phyloP scores from a whole-genome alignment of 2,797 vertebrate species.

The Melanotaenia pygmaea region DNA sequence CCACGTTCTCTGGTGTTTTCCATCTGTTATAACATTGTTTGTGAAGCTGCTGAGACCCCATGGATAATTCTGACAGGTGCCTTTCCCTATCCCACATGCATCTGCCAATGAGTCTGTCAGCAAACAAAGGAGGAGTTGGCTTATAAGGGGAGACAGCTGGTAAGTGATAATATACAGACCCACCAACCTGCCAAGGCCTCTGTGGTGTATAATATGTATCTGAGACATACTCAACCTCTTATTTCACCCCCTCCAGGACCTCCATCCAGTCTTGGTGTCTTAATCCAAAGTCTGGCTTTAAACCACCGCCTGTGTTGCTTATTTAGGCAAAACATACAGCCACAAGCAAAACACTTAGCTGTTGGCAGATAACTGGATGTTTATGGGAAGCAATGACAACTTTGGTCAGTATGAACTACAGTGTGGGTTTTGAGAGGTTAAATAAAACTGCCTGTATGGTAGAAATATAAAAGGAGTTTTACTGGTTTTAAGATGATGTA shows the following conservation, averaged over 20 bases:
- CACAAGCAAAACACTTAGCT: slow-evolving; percentile 26
- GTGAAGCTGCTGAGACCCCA: slow-evolving; percentile 50
- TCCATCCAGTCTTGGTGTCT: slow-evolving; percentile 40
- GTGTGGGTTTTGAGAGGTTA: too few species aligned
- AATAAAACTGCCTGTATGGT: too few species aligned
- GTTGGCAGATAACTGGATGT: slow-evolving; percentile 17
- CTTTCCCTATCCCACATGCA: slow-evolving; percentile 64
- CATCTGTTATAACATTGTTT: slow-evolving; percentile 69
- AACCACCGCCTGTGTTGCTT: slow-evolving; percentile 39
- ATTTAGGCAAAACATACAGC: slow-evolving; percentile 40
- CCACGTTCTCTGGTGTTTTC: slow-evolving; percentile 51
- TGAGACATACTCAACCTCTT: slow-evolving; percentile 35
- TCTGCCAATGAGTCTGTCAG: slow-evolving; percentile 72
- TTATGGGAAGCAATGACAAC: slow-evolving; percentile 14
- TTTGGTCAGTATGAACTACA: slow-evolving; percentile 1
- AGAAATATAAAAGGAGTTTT: too few species aligned
- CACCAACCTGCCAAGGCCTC: slow-evolving; percentile 55
- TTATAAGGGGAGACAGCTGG: slow-evolving; percentile 72
- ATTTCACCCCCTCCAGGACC: slow-evolving; percentile 46
- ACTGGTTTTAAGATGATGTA: too few species aligned
- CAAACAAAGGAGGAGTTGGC: slow-evolving; percentile 74
- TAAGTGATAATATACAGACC: slow-evolving; percentile 59
- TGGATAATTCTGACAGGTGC: slow-evolving; percentile 76
- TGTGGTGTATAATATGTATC: slow-evolving; percentile 41
- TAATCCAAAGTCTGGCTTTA: slow-evolving; percentile 62